Evolutionary conservation across 2,113 vertebrate genomes (phyloP).

Genomic region (human): GRCh38 chrX:127276501-127277000

Average conservation of each 20-base stretch:
- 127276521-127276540: conserved; percentile 48
- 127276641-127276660: background rate
- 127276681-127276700: background rate
- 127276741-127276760: background rate
- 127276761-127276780: background rate
- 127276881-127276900: background rate
- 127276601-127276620: background rate
- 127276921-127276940: background rate
- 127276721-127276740: background rate
- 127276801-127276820: background rate
- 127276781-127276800: background rate
- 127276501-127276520: conserved; percentile 69
- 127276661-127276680: background rate
- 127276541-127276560: conserved; percentile 36
- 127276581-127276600: conserved; percentile 8
- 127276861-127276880: background rate
- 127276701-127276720: background rate
- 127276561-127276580: conserved; percentile 24
- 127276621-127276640: conserved; percentile 13
- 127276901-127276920: background rate
- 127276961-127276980: conserved; percentile 20
- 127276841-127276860: background rate
- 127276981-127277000: background rate
- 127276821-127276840: background rate
- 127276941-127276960: background rate